A percentile compares a stretch with the other conserved stretches of the same genome.
phyloP scores from a whole-genome alignment of 1,140 invertebrate species.

The Hyles vespertilio region DNA sequence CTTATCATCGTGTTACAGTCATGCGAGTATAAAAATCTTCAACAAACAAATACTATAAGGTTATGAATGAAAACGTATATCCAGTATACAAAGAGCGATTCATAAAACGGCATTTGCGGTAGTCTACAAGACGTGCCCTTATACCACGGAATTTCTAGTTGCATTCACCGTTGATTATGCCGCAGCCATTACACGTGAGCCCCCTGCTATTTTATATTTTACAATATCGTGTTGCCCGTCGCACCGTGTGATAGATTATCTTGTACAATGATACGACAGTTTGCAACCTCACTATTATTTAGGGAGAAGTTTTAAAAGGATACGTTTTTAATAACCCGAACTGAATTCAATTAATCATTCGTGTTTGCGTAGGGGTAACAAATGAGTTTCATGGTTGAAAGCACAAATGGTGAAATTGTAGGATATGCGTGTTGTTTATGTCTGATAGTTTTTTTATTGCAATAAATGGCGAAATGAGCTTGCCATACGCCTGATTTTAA shows the following conservation, averaged over 20 bases:
- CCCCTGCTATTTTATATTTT: constrained; percentile 29
- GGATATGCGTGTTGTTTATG: too few species aligned
- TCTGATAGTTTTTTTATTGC: too few species aligned
- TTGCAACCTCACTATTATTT: constrained; percentile 9
- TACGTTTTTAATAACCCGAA: constrained; percentile 1
- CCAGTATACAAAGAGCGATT: background rate
- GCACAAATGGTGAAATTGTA: too few species aligned
- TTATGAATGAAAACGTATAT: background rate
- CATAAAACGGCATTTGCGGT: background rate
- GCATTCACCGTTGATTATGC: constrained; percentile 38
- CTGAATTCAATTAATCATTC: constrained; percentile 7
- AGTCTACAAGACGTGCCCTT: constrained; percentile 18
- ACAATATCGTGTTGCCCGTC: constrained; percentile 22
- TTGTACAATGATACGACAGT: constrained; percentile 10
- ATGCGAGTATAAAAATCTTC: too few species aligned
- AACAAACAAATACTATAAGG: too few species aligned
- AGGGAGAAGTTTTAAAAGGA: constrained; percentile 7
- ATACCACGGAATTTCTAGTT: constrained; percentile 30
- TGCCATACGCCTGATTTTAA: too few species aligned
- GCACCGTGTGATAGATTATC: constrained; percentile 21
- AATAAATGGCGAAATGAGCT: too few species aligned
- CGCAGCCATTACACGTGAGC: constrained; percentile 17
- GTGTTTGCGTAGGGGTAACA: constrained; percentile 2
- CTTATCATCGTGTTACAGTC: too few species aligned
- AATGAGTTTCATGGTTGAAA: background rate